Evolutionary conservation across 2,113 vertebrate species (phyloP).

Genomic region (Psilopsiagon aurifrons): DNA sequence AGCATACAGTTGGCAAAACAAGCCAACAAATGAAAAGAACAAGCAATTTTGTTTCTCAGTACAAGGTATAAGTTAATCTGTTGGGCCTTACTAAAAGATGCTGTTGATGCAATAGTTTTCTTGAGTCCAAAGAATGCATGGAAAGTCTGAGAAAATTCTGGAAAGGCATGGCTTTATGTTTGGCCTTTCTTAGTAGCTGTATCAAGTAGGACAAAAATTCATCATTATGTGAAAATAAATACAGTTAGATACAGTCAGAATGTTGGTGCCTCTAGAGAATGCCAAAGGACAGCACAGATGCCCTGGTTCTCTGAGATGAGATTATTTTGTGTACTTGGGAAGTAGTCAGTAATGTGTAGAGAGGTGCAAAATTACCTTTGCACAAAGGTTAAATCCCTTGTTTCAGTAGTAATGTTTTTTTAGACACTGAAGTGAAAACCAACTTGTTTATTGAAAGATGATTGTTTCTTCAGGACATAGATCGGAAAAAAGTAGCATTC

Average conservation of each 20-base stretch:
- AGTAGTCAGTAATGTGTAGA: background rate
- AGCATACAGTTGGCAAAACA: background rate
- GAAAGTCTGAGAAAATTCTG: background rate
- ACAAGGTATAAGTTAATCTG: background rate
- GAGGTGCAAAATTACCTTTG: background rate
- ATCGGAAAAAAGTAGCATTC: background rate
- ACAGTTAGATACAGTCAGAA: background rate
- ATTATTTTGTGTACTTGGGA: background rate
- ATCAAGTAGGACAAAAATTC: background rate
- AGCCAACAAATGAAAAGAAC: background rate
- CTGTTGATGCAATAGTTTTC: background rate
- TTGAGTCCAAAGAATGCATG: background rate
- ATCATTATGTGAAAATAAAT: background rate
- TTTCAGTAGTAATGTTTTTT: background rate
- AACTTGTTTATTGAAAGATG: background rate
- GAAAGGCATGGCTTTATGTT: background rate
- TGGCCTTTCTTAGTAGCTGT: background rate
- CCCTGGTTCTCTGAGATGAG: background rate
- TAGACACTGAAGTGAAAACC: background rate
- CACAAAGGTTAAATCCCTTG: background rate
- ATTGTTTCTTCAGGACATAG: background rate
- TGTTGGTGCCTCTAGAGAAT: background rate
- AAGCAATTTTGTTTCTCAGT: background rate
- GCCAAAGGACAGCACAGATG: background rate
- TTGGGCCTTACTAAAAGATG: background rate